Evolutionary conservation across 2,797 vertebrate species (phyloP).

Genomic region (Acipenser transmontanus): DNA sequence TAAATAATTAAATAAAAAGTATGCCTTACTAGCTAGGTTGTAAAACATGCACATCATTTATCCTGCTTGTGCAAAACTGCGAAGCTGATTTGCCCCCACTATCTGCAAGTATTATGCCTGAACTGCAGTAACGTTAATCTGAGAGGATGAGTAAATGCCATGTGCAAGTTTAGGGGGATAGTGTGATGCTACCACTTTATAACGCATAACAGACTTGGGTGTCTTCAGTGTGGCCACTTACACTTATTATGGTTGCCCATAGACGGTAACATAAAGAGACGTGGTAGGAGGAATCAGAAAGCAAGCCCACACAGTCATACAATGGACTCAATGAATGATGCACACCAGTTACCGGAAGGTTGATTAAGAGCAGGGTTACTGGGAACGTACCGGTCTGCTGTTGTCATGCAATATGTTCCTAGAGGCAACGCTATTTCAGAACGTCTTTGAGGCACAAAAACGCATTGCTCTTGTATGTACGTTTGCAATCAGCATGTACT

Average conservation of each 20-base stretch:
- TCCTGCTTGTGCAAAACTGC: slow-evolving; percentile 3
- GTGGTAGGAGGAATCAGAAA: too few species aligned
- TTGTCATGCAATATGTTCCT: too few species aligned
- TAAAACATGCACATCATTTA: slow-evolving; percentile 17
- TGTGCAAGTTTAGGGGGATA: neutral
- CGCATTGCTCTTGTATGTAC: neutral
- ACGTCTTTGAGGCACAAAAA: neutral
- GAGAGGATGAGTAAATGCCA: slow-evolving; percentile 9
- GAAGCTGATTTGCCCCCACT: slow-evolving; percentile 6
- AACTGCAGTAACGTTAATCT: slow-evolving; percentile 11
- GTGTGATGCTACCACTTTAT: slow-evolving; percentile 1
- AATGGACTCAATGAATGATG: too few species aligned
- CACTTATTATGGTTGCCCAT: too few species aligned
- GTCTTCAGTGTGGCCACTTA: too few species aligned
- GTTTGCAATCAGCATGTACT: too few species aligned
- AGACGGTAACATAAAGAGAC: too few species aligned
- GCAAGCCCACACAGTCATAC: too few species aligned
- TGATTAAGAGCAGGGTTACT: too few species aligned
- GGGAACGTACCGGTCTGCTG: too few species aligned
- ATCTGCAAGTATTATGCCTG: slow-evolving; percentile 2
- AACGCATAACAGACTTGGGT: neutral
- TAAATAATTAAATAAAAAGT: slow-evolving; percentile 9
- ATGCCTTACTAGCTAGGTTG: neutral
- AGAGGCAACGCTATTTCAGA: neutral
- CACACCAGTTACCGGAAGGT: too few species aligned